phyloP scores from a whole-genome alignment of 1,140 invertebrate species.

The Drosophila chauvacae region DNA sequence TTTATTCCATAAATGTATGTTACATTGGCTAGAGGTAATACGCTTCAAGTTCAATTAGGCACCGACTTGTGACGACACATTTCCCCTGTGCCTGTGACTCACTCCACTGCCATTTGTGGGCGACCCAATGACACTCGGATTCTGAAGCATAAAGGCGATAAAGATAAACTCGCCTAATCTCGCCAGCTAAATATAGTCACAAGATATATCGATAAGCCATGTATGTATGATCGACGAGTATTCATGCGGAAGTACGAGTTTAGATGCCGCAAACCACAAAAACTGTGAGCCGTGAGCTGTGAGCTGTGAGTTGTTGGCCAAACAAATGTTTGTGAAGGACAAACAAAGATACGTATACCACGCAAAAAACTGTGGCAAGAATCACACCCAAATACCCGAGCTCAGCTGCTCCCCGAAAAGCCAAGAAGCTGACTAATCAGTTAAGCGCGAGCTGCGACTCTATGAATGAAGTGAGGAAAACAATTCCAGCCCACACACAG shows the following conservation, averaged over 20 bases:
- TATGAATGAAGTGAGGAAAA: conserved; percentile 73
- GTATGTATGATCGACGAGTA: conserved; percentile 42
- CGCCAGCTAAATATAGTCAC: conserved; percentile 67
- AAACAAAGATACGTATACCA: conserved; percentile 59
- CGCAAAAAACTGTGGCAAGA: conserved; percentile 74
- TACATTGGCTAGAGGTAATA: conserved; percentile 1
- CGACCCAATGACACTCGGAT: conserved; percentile 50
- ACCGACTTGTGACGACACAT: conserved; percentile 7
- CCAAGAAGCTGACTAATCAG: conserved; percentile 76
- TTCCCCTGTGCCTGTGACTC: conserved; percentile 47
- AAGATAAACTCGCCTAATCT: conserved; percentile 63
- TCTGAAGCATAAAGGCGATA: conserved; percentile 35
- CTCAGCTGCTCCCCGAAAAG: conserved; percentile 52
- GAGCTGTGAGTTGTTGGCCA: conserved; percentile 19
- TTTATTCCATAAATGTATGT: not conserved
- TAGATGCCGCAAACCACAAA: conserved; percentile 63
- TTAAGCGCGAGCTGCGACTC: conserved; percentile 41
- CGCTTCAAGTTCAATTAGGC: not conserved
- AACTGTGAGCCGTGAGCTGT: conserved; percentile 10
- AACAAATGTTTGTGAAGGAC: conserved; percentile 68
- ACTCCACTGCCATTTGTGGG: conserved; percentile 46
- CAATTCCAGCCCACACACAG: conserved; percentile 74
- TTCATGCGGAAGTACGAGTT: conserved; percentile 65
- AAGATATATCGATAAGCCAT: conserved; percentile 55
- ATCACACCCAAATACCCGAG: conserved; percentile 61